phyloP scores from a whole-genome alignment of 1,140 invertebrate genomes.

The Drosophila repletoides region DNA sequence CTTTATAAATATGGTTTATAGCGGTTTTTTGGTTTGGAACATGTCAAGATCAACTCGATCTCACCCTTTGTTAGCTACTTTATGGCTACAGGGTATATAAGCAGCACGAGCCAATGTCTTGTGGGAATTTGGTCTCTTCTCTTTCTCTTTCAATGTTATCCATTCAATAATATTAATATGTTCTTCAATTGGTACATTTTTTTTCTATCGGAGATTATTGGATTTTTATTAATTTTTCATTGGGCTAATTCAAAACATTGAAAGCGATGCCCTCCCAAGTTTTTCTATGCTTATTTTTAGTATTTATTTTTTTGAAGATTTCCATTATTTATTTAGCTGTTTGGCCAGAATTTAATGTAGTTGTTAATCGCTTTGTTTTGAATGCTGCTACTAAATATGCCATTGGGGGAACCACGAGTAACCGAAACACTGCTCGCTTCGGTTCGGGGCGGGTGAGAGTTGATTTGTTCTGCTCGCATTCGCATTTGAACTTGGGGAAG shows the following conservation, averaged over 20 bases:
- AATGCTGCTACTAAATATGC: not conserved
- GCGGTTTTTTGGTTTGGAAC: no score
- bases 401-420: not conserved
- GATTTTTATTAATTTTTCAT: slow-evolving; percentile 45
- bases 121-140: not conserved
- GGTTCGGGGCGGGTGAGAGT: no score
- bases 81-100: not conserved
- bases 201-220: slow-evolving; percentile 14
- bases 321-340: slow-evolving; percentile 59
- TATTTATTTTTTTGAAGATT: not conserved
- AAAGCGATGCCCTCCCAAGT: slow-evolving; percentile 1
- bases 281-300: not conserved
- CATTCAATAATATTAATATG: slow-evolving; percentile 48
- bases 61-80: no score
- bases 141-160: slow-evolving; percentile 11
- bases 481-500: slow-evolving; percentile 25
- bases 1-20: no score
- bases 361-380: slow-evolving; percentile 31
- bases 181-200: slow-evolving; percentile 43
- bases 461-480: slow-evolving; percentile 37
- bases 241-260: slow-evolving; percentile 18
- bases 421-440: not conserved
- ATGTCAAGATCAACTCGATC: no score
- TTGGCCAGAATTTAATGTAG: slow-evolving; percentile 37
- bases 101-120: no score